Evolutionary conservation across 2,888 invertebrate species (phyloP).

Genomic region (Himalopsyche tibetana): DNA sequence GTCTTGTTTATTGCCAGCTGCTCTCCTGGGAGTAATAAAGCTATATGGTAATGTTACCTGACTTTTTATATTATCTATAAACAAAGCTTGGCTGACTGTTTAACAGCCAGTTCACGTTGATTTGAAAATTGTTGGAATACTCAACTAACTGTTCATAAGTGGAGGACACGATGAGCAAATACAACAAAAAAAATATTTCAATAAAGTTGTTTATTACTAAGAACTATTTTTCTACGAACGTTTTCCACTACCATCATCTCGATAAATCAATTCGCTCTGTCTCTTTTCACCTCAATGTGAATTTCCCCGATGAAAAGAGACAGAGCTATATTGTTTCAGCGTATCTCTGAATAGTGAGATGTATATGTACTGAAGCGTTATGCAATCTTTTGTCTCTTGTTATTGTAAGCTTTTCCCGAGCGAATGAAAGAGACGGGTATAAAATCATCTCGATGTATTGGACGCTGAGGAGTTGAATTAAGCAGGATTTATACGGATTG

Average conservation of each 20-base stretch:
- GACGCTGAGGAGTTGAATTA: slow-evolving; percentile 22
- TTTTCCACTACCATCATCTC: slow-evolving; percentile 13
- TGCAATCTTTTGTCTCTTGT: slow-evolving; percentile 8
- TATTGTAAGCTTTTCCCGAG: not conserved
- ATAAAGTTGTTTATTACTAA: slow-evolving; percentile 16
- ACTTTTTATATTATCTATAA: too few species aligned
- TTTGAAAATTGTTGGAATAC: too few species aligned
- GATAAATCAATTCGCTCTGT: slow-evolving; percentile 36
- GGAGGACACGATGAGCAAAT: too few species aligned
- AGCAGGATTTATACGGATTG: not conserved
- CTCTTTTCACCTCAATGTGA: not conserved
- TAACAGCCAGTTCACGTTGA: too few species aligned
- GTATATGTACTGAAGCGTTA: not conserved
- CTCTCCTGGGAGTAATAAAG: too few species aligned
- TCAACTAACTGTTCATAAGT: too few species aligned
- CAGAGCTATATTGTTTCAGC: slow-evolving; percentile 18
- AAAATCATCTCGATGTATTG: slow-evolving; percentile 43
- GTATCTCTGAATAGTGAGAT: slow-evolving; percentile 32
- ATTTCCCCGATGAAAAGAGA: not conserved
- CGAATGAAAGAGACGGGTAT: not conserved
- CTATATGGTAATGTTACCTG: too few species aligned
- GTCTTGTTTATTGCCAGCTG: too few species aligned
- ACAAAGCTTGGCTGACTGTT: too few species aligned
- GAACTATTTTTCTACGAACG: not conserved
- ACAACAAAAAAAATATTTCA: slow-evolving; percentile 15